Conservation (phyloP, 1,140 invertebrate species). For the Spodoptera frugiperda region DNA sequence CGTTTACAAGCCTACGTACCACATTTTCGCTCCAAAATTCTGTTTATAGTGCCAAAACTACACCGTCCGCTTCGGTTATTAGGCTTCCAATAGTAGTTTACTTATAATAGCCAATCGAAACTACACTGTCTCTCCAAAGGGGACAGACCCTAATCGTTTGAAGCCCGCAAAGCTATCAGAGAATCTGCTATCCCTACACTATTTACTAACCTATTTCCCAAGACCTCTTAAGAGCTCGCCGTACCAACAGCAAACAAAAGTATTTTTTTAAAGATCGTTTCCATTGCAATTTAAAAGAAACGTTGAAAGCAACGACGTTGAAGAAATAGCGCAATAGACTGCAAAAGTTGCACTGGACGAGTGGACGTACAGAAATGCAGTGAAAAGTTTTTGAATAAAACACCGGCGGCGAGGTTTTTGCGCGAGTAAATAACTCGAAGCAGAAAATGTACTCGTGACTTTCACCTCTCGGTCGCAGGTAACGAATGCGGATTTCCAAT, state of each 20-base stretch:
- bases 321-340: slow-evolving; percentile 28
- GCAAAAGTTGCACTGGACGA: neutral
- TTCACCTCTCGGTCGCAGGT: slow-evolving; percentile 25
- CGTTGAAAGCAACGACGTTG: slow-evolving; percentile 3
- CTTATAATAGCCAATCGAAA: neutral
- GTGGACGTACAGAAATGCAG: neutral
- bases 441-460: slow-evolving; percentile 21
- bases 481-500: slow-evolving; percentile 24
- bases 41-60: too few species aligned
- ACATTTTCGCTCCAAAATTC: too few species aligned
- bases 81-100: neutral
- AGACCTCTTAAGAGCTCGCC: neutral
- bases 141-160: slow-evolving; percentile 13
- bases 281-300: slow-evolving; percentile 35
- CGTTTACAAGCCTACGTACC: too few species aligned
- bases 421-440: slow-evolving; percentile 3
- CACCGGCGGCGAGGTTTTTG: neutral
- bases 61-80: neutral
- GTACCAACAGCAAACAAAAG: neutral
- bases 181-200: slow-evolving; percentile 6
- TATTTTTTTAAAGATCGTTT: slow-evolving; percentile 21
- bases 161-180: slow-evolving; percentile 23
- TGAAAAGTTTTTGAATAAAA: slow-evolving; percentile 17
- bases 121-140: neutral
- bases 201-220: slow-evolving; percentile 40